phyloP scores from a whole-genome alignment of 2,888 invertebrate species.

The Sthenelais limicola region DNA sequence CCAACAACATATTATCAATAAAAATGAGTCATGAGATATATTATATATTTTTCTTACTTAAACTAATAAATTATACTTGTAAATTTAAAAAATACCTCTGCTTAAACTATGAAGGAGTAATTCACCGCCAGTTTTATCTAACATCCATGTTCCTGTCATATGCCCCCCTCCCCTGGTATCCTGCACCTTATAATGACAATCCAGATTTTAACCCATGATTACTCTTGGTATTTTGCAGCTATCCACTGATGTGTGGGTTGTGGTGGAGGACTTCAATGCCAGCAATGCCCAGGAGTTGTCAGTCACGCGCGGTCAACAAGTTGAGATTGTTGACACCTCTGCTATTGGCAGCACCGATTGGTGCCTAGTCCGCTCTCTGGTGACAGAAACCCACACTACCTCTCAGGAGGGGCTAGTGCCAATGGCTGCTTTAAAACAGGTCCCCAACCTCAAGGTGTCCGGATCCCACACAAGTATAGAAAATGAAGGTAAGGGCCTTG shows the following conservation, averaged over 20 bases:
- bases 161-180: too few relatives aligned
- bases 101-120: too few relatives aligned
- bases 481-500: conserved; percentile 66
- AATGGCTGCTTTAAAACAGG: conserved; percentile 68
- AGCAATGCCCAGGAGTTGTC: conserved; percentile 84
- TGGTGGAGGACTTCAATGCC: conserved; percentile 81
- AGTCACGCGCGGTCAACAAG: conserved; percentile 92
- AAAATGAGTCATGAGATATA: too few relatives aligned
- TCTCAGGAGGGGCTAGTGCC: conserved; percentile 71
- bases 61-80: too few relatives aligned
- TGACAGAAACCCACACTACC: conserved; percentile 54
- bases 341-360: conserved; percentile 73
- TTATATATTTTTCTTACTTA: too few relatives aligned
- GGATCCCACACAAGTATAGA: conserved; percentile 64
- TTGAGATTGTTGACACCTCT: conserved; percentile 86
- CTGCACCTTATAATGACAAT: too few relatives aligned
- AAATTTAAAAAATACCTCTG: too few relatives aligned
- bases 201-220: too few relatives aligned
- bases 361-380: conserved; percentile 70
- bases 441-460: conserved; percentile 65
- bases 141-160: too few relatives aligned
- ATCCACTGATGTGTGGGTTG: conserved; percentile 60
- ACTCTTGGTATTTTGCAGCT: conserved; percentile 16
- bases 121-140: too few relatives aligned
- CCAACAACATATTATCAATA: too few relatives aligned